Base-by-base conservation (phyloP, 2,888 invertebrate genomes). In the Dolichopus griseipennis region DNA sequence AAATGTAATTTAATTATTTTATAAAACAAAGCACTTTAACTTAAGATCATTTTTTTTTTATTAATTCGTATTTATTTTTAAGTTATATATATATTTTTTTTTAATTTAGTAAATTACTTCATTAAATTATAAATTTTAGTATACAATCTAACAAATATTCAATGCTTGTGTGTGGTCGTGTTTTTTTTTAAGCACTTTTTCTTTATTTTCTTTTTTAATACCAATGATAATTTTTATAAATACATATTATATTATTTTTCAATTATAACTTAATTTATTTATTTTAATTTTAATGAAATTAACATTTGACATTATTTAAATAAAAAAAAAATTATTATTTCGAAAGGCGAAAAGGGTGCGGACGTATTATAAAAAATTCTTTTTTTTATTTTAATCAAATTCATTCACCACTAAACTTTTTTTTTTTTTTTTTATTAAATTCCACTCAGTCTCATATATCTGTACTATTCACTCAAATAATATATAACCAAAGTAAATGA, bases 321-420 rank as follows among this genome's bases (percentile, higher is more conserved):
- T 22, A 62, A 62, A 8, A 62, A 22, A 12, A 61, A 61, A 62
- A 62, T 62, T 22, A 10, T 21, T 9, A 7, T 62, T 22, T 22
- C 9, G 12, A 62, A 52, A 68, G 68, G 68, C 68, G 68, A 66
- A 66, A 62, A 66, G 68, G 68, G 68, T 68, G 68, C 68, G 68
- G 68, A 68, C 68, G 68, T 68, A 68, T 64, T 66, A 52, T 52
- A 52, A n/a, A n/a, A n/a, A 18, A 52, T 52, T 52, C 18, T 52
- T 52, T 52, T 52, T 52, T 52, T 52, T 52, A 12, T 37, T 27
- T 37, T 18, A 52, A 52, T n/a, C 52, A 52, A 52, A 52, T 52
- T 52, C 52, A 52, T 52, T 52, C 52, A 52, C 52, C 52, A 52
- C 52, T 18, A 15, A 66, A 66, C 65, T 41, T 64, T 62, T 9